Base-by-base conservation (phyloP, 2,797 vertebrate species). In the Somateria mollissima region DNA sequence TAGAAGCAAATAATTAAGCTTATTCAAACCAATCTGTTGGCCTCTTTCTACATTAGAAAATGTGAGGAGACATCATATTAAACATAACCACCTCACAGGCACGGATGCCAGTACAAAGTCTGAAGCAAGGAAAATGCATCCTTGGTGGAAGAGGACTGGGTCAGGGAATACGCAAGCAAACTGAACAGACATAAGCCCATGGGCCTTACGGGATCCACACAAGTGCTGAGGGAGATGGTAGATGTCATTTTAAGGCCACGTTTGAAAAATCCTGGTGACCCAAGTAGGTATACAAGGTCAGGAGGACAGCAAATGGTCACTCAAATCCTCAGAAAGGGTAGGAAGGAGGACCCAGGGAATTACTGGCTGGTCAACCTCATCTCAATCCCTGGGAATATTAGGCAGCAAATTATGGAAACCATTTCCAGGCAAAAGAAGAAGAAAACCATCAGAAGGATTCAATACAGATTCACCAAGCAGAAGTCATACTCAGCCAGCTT, bases 101-200 rank as follows among this genome's bases (percentile, higher is more conserved):
- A 84, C 67, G 32, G 21, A n/a, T 22, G 57, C 14, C 7, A 3
- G 8, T 2, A 5, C 8, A 27, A 93, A 66, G 27, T 36, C 45
- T 10, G 49, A 4, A 89, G 41, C 32, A 78, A 67, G 32, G 28
- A 87, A 49, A 34, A 73, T 10, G n/a, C 4, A 84, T 2, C 15
- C 27, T 62, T 58, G 45, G 62, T 15, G 37, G 39, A 22, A 43
- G 28, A 43, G 8, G 18, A 58, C 51, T 12, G 22, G 2, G 2
- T 53, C 60, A 74, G 24, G 17, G 6, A 76, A 84, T 11, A 34
- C 6, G 24, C 49, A 54, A 49, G 18, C 19, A 41, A 80, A 9
- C 3, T 11, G 49, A 30, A 80, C 41, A 57, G 8, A 57, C 0
- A 0, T 12, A 62, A 87, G 8, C 18, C 21, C 17, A 41, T 1